Evolutionary conservation across 2,888 invertebrate species (phyloP), one percentile per base, ranked within the genome.

Genomic region (Synergus japonicus): DNA sequence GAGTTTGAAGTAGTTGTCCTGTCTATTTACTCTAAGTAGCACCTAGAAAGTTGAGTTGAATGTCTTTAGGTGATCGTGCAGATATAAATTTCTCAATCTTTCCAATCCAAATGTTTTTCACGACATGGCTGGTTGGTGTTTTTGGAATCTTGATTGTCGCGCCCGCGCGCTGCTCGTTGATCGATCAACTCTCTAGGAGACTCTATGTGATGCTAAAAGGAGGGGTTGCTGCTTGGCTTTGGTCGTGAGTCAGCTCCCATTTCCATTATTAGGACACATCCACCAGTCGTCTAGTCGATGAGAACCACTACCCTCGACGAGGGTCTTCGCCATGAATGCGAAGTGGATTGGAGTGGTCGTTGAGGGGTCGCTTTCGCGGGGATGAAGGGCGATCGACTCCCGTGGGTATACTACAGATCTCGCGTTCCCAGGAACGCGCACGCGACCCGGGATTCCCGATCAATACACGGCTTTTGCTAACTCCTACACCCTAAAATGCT

Each of bases 351-450:
- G 78, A 83, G 78, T 81, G 83, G 79, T 76, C 76, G 81, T 76
- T 77, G n/a, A 77, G 66, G 15, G 22, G 77, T 76, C 64, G 78
- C 58, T 49, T n/a, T 43, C 37, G 44, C 64, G 43, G 77, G 79
- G 73, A 49, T 49, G 46, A 73, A 15, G 77, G 69, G 77, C 77
- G 41, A 80, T 69, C 78, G 86, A 87, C 89, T 90, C 90, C 90
- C 90, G 88, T 90, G 90, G 90, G 90, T 90, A 90, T 89, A 87
- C 85, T 85, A 84, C 86, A 86, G 84, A 86, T 86, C 88, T 85
- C 84, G 85, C 85, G 88, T 91, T 91, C 90, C 90, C 90, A 91
- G 90, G 89, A 90, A 86, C 89, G 89, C 89, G 90, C 90, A 90
- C 89, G 89, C 89, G 90, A 90, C 89, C 88, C 85, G 85, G 88